phyloP scores from a whole-genome alignment of 1,140 invertebrate genomes.

The Sycobia sp. region DNA sequence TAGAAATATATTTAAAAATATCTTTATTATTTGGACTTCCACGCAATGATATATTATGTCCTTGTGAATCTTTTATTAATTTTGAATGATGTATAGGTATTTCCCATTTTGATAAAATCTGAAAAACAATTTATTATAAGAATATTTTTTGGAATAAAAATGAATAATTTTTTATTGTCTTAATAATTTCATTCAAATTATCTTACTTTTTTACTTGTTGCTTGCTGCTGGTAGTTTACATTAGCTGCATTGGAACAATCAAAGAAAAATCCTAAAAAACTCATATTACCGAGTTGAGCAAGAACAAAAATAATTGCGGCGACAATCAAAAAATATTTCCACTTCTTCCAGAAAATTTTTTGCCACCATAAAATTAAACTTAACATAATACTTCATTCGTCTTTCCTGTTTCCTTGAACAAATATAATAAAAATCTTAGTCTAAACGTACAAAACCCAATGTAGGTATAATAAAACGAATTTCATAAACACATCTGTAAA shows the following conservation, averaged over 20 bases:
- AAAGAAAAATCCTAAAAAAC: slow-evolving; percentile 8
- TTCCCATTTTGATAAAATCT: slow-evolving; percentile 35
- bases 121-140: too few species aligned
- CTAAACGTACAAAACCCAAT: not conserved
- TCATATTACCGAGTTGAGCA: slow-evolving; percentile 21
- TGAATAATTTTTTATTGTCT: too few species aligned
- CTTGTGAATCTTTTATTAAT: slow-evolving; percentile 40
- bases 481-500: not conserved
- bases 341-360: slow-evolving; percentile 25
- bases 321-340: slow-evolving; percentile 9
- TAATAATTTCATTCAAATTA: too few species aligned
- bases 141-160: not conserved
- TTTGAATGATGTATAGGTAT: slow-evolving; percentile 41
- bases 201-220: slow-evolving; percentile 17
- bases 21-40: slow-evolving; percentile 51
- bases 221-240: slow-evolving; percentile 4
- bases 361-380: slow-evolving; percentile 3
- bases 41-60: slow-evolving; percentile 40
- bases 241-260: not conserved
- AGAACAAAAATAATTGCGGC: not conserved
- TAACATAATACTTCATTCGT: slow-evolving; percentile 16
- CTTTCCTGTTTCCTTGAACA: not conserved
- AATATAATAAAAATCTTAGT: not conserved
- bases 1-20: slow-evolving; percentile 51
- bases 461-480: too few species aligned